phyloP scores from a whole-genome alignment of 2,113 vertebrate species.

The Atherinomorus stipes region DNA sequence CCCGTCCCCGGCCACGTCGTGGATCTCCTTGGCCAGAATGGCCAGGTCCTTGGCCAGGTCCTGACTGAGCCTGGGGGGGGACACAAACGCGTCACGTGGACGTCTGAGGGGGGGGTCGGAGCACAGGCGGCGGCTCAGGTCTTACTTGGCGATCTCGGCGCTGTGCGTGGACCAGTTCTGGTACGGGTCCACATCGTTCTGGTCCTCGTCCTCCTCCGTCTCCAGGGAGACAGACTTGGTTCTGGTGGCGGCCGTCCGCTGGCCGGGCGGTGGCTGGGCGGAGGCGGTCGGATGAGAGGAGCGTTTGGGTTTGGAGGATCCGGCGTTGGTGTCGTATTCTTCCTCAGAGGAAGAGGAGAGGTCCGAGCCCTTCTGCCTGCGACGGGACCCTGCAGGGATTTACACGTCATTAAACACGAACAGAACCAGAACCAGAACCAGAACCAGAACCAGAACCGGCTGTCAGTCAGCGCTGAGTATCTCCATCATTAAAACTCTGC shows the following conservation, averaged over 20 bases:
- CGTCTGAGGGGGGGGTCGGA: neutral
- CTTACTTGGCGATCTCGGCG: constrained; percentile 91
- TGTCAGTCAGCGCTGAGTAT: too few species aligned
- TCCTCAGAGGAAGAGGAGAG: constrained; percentile 96
- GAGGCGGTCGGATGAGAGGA: constrained; percentile 83
- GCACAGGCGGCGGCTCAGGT: neutral
- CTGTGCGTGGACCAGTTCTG: constrained; percentile 93
- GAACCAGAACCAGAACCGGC: too few species aligned
- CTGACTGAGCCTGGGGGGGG: constrained; percentile 89
- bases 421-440: neutral
- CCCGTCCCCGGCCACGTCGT: constrained; percentile 93
- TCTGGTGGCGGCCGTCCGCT: constrained; percentile 64
- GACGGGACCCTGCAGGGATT: constrained; percentile 82
- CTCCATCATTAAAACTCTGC: too few species aligned
- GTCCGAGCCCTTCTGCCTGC: constrained; percentile 90
- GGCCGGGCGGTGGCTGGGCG: constrained; percentile 82
- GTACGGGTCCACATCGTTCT: constrained; percentile 88
- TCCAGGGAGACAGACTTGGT: constrained; percentile 84
- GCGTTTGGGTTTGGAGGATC: constrained; percentile 87
- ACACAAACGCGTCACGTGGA: neutral
- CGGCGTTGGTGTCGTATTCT: constrained; percentile 86
- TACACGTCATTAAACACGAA: too few species aligned
- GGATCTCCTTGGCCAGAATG: constrained; percentile 94
- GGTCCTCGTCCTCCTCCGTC: constrained; percentile 86
- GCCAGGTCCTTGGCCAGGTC: constrained; percentile 97